phyloP scores from a whole-genome alignment of 2,888 invertebrate genomes.

The Cryptocephalus moraei region DNA sequence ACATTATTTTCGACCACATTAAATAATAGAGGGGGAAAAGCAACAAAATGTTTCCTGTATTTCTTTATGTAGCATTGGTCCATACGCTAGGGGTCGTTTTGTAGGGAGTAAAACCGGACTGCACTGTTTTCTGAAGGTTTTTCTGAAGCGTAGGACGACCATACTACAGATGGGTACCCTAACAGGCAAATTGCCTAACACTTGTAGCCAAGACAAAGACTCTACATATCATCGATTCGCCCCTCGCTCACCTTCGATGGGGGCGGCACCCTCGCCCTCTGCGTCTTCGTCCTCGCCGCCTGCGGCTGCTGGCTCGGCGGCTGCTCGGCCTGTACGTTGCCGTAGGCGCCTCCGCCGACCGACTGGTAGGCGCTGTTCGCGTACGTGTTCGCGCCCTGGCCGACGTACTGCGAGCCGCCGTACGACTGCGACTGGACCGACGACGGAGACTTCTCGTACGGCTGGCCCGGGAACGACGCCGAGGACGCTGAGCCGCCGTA shows the following conservation, averaged over 20 bases:
- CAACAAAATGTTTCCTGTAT: no score
- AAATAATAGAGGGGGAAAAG: no score
- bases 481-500: constrained; percentile 18
- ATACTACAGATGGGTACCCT: no score
- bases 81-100: no score
- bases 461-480: constrained; percentile 17
- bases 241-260: constrained; percentile 73
- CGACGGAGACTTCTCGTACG: constrained; percentile 4
- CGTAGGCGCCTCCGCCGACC: constrained; percentile 16
- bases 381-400: constrained; percentile 12
- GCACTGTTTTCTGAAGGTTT: no score
- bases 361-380: constrained; percentile 11
- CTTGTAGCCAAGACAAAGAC: neutral
- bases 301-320: constrained; percentile 33
- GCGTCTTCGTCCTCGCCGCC: constrained; percentile 48
- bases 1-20: no score
- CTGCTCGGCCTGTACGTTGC: constrained; percentile 6
- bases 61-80: no score
- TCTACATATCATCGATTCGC: neutral
- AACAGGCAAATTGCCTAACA: no score
- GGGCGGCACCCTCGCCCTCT: constrained; percentile 67
- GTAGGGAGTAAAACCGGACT: no score
- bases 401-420: constrained; percentile 14
- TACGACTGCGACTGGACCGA: constrained; percentile 19
- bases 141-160: no score